A percentile compares a stretch with the other conserved stretches of the same genome.
Evolutionary conservation across 2,888 invertebrate species (phyloP).

Genomic region (Hirtodrosophila alboralis): DNA sequence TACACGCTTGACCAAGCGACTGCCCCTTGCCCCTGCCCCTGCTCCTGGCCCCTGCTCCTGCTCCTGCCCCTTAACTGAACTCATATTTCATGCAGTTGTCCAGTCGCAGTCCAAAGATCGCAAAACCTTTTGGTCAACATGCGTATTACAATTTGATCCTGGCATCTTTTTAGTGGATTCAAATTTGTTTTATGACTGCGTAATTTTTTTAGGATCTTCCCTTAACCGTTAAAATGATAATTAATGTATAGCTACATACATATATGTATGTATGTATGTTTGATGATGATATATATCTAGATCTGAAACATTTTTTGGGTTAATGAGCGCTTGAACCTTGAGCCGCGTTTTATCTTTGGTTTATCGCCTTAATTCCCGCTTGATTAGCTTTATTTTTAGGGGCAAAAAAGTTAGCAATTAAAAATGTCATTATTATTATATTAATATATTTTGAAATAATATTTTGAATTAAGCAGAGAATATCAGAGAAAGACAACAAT

Average conservation of each 20-base stretch:
- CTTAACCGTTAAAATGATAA: slow-evolving; percentile 57
- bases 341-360: slow-evolving; percentile 52
- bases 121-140: slow-evolving; percentile 45
- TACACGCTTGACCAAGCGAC: slow-evolving; percentile 76
- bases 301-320: slow-evolving; percentile 30
- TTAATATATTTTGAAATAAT: no score
- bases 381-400: no score
- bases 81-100: slow-evolving; percentile 58
- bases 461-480: no score
- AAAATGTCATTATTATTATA: no score
- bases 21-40: slow-evolving; percentile 16
- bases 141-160: slow-evolving; percentile 69
- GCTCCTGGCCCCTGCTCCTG: background rate
- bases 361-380: slow-evolving; percentile 51
- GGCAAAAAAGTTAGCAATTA: no score
- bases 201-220: slow-evolving; percentile 44
- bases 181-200: slow-evolving; percentile 70
- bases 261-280: no score
- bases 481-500: no score
- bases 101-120: slow-evolving; percentile 28
- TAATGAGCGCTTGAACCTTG: slow-evolving; percentile 63
- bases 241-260: slow-evolving; percentile 53
- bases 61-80: slow-evolving; percentile 38
- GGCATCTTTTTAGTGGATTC: slow-evolving; percentile 53
- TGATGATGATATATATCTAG: slow-evolving; percentile 4